Percentiles rank a stretch among this genome's conserved stretches.
Evolutionary conservation across 1,140 invertebrate species (phyloP).

Genomic region (Cryptotermes secundus): DNA sequence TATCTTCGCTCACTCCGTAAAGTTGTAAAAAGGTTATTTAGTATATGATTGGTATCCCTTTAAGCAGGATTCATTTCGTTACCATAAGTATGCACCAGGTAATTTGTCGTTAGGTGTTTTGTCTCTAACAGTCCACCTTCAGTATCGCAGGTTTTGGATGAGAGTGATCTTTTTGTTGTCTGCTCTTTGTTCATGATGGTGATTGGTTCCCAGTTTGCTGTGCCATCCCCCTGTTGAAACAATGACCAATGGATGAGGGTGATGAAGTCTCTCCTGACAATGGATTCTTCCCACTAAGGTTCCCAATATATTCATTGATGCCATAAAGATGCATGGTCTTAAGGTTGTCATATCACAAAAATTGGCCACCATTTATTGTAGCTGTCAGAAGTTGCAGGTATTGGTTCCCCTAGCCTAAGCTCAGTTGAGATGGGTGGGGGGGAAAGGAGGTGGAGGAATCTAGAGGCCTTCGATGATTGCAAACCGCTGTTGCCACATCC

Average conservation of each 20-base stretch:
- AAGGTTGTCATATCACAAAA: conserved; percentile 38
- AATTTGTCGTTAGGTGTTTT: background rate
- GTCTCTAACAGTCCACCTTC: background rate
- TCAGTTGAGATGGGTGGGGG: background rate
- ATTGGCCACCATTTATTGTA: conserved; percentile 42
- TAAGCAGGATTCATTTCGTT: background rate
- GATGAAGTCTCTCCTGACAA: conserved; percentile 31
- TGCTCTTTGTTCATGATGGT: conserved; percentile 18
- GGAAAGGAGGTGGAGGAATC: conserved; percentile 33
- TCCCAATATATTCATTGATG: conserved; percentile 34
- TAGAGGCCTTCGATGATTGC: conserved; percentile 7
- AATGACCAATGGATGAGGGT: conserved; percentile 34
- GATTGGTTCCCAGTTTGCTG: conserved; percentile 31
- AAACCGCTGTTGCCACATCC: conserved; percentile 31
- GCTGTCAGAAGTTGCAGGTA: conserved; percentile 36
- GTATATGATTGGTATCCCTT: background rate
- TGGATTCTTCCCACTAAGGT: conserved; percentile 36
- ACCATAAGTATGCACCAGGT: background rate
- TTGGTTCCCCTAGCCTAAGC: conserved; percentile 23
- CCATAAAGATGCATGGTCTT: conserved; percentile 30
- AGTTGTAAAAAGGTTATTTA: no score
- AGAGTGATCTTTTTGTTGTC: background rate
- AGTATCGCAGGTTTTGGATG: background rate
- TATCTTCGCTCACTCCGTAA: no score
- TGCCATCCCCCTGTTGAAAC: conserved; percentile 29